These are phyloP conservation scores for Phainopepla nitens DNA, from an alignment of 2,113 vertebrate genomes.

Conservation along the genomic window DNA sequence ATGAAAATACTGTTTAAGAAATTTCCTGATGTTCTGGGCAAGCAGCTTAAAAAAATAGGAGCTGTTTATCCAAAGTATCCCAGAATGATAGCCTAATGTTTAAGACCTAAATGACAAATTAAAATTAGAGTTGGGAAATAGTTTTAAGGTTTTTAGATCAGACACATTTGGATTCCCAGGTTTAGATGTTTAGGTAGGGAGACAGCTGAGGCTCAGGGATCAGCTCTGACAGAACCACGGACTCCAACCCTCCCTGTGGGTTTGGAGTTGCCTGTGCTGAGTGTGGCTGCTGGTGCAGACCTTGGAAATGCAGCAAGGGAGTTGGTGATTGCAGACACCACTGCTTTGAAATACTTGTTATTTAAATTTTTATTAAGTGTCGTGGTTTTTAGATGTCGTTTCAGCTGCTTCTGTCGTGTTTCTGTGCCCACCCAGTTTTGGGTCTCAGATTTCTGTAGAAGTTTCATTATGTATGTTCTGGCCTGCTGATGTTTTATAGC, in stretches of 20 bases:
- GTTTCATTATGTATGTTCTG: background rate
- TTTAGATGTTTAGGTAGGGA: background rate
- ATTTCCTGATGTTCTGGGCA: slow-evolving; percentile 46
- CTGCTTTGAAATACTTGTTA: background rate
- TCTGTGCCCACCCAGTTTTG: background rate
- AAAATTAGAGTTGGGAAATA: background rate
- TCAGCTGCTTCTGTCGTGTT: background rate
- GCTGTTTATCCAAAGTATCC: slow-evolving; percentile 14
- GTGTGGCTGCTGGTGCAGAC: background rate
- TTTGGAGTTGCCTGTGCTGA: background rate
- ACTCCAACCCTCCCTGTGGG: background rate
- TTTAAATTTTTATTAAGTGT: background rate
- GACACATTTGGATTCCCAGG: background rate
- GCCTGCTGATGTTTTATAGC: background rate
- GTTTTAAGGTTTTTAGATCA: background rate
- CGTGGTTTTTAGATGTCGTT: accelerated
- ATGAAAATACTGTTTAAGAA: slow-evolving; percentile 23
- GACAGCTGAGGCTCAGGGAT: background rate
- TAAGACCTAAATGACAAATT: background rate
- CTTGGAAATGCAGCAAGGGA: background rate
- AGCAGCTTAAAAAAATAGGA: slow-evolving; percentile 40
- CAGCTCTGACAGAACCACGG: background rate
- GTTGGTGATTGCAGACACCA: background rate
- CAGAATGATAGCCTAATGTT: background rate
- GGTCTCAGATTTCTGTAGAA: background rate